Base-by-base conservation (phyloP, 2,113 vertebrate species). In the Vanacampus margaritifer region DNA sequence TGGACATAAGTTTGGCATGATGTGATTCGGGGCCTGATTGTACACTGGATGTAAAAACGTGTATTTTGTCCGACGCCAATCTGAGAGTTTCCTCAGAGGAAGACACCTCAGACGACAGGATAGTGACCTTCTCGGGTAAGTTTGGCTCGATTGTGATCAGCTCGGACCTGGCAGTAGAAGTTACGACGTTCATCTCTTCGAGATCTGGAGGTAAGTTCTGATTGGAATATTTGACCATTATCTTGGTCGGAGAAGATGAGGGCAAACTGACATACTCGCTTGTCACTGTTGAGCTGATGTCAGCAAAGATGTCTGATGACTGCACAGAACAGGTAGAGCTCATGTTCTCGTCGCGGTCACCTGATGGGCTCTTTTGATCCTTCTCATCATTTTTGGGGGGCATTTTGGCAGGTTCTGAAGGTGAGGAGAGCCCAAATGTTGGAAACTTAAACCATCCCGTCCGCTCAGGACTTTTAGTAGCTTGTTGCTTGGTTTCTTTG, bases 271-370 rank as follows among this genome's bases (percentile, higher is more conserved):
- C 21, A 32, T 77, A 80, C 72, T 92, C 91, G 71, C 89, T 91
- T 58, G 88, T 90, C 68, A 86, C 54, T 63, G 89, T 73, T 37
- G 91, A 93, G 78, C 91, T 92, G 46, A 90, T 63, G 72, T 92
- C 91, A 61, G 90, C 90, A 67, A 92, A 92, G 21, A 86, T 90
- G 13, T 93, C 91, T 12, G 92, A 92, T 68, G 92, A 92, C 59
- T 79, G 87, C 19, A 91, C 48, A 5, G 92, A 93, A 32, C 58
- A 76, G 26, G 87, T 87, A 5, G 83, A 79, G 67, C 92, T 93
- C 11, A 81, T 10, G 65, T 87, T 87, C 1, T 90, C 89, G 17
- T 87, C 46, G 39, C 54, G 67, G 57, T 77, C 82, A 60, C 65
- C 77, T 24, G 12, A 72, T 43, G 82, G 76, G 59, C 76, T 88